These are phyloP conservation scores for Nasonovia ribisnigri DNA, from an alignment of 2,888 invertebrate genomes.

Conservation along the genomic window DNA sequence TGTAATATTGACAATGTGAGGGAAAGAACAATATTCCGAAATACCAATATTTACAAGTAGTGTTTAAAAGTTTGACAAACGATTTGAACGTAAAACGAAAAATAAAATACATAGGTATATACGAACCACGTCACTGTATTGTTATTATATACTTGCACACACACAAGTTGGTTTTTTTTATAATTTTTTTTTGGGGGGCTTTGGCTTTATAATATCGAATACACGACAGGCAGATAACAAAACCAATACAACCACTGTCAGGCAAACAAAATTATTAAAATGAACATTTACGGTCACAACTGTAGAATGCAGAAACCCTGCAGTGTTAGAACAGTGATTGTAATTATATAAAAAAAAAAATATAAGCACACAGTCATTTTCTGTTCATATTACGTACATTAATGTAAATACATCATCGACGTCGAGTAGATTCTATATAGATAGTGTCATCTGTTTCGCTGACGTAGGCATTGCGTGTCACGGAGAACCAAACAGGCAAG, in stretches of 20 bases:
- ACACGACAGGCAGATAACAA: neutral
- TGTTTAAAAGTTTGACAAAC: constrained; percentile 26
- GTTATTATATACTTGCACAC: neutral
- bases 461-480: neutral
- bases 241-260: constrained; percentile 1
- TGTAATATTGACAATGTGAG: neutral
- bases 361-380: neutral
- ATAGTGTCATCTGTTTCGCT: neutral
- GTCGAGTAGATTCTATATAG: neutral
- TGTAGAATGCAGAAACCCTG: neutral
- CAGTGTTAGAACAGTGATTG: neutral
- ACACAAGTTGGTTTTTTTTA: neutral
- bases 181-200: neutral
- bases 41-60: constrained; percentile 37
- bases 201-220: constrained; percentile 6
- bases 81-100: neutral
- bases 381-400: neutral
- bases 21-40: neutral
- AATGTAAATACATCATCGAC: neutral
- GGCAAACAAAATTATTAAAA: neutral
- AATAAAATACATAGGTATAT: neutral
- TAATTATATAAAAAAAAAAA: neutral
- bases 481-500: neutral
- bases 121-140: neutral
- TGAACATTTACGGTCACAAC: neutral